These are phyloP conservation scores for Micrasema minimum DNA, from an alignment of 1,140 invertebrate species.

Conservation along the genomic window DNA sequence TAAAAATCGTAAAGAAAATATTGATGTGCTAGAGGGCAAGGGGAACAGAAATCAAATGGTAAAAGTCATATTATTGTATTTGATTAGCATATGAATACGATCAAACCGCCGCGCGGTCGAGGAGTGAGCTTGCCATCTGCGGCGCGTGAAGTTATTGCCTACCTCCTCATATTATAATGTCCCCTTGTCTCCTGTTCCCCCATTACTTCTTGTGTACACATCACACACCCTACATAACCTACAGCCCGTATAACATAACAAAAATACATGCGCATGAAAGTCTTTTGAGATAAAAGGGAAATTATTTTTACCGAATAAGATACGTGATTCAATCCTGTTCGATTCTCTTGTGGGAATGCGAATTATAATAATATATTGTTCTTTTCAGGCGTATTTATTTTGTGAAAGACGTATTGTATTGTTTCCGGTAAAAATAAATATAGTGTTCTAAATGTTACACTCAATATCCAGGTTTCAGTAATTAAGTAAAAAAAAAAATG, in stretches of 20 bases:
- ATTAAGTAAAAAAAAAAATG: too few species aligned
- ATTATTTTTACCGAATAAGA: not conserved
- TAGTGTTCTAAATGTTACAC: too few species aligned
- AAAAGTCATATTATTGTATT: constrained; percentile 34
- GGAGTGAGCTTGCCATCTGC: constrained; percentile 27
- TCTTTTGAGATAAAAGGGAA: not conserved
- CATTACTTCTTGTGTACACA: not conserved
- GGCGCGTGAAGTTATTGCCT: constrained; percentile 31
- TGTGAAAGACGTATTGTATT: too few species aligned
- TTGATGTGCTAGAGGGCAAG: too few species aligned
- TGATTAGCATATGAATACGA: constrained; percentile 38
- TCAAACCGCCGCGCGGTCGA: constrained; percentile 19
- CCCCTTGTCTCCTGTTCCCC: constrained; percentile 20
- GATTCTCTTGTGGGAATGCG: not conserved
- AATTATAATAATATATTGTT: too few species aligned
- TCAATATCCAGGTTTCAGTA: too few species aligned
- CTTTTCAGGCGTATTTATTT: not conserved
- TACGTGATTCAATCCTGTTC: constrained; percentile 2
- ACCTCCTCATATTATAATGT: constrained; percentile 28
- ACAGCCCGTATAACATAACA: constrained; percentile 5
- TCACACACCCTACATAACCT: not conserved
- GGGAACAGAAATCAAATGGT: constrained; percentile 21
- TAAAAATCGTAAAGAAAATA: too few species aligned
- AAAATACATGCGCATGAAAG: constrained; percentile 12
- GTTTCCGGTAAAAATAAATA: too few species aligned